Percentiles rank a stretch among this genome's conserved stretches.
Conservation (phyloP, 2,888 invertebrate species). For the Ganaspis brasiliensis region DNA sequence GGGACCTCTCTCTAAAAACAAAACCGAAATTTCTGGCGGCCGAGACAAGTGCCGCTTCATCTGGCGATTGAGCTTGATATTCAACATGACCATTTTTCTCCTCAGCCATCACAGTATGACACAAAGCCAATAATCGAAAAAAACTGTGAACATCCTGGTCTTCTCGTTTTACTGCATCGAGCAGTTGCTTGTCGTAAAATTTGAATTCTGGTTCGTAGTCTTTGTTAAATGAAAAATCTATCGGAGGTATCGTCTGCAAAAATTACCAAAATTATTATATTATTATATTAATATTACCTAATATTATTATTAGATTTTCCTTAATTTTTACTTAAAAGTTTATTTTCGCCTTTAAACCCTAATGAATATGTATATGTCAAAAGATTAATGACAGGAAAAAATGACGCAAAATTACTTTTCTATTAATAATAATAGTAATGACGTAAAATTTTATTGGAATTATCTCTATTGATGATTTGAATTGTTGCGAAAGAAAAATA, state of each 20-base stretch:
- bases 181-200: slow-evolving; percentile 94
- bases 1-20: slow-evolving; percentile 96
- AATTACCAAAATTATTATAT: too few species aligned
- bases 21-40: slow-evolving; percentile 99
- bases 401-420: too few species aligned
- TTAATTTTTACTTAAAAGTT: too few species aligned
- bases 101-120: slow-evolving; percentile 99
- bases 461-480: too few species aligned
- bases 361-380: too few species aligned
- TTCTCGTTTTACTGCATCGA: slow-evolving; percentile 90
- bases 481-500: too few species aligned
- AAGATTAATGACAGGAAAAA: too few species aligned
- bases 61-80: slow-evolving; percentile 98
- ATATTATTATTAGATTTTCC: too few species aligned
- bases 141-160: slow-evolving; percentile 91
- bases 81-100: slow-evolving; percentile 90
- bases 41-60: slow-evolving; percentile 97
- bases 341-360: too few species aligned
- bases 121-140: slow-evolving; percentile 95
- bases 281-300: background rate
- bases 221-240: slow-evolving; percentile 97
- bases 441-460: too few species aligned
- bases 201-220: slow-evolving; percentile 95
- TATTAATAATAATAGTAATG: too few species aligned
- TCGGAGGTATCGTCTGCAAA: slow-evolving; percentile 86